Conservation (phyloP, 2,113 vertebrate genomes). For the Rhizomys pruinosus region DNA sequence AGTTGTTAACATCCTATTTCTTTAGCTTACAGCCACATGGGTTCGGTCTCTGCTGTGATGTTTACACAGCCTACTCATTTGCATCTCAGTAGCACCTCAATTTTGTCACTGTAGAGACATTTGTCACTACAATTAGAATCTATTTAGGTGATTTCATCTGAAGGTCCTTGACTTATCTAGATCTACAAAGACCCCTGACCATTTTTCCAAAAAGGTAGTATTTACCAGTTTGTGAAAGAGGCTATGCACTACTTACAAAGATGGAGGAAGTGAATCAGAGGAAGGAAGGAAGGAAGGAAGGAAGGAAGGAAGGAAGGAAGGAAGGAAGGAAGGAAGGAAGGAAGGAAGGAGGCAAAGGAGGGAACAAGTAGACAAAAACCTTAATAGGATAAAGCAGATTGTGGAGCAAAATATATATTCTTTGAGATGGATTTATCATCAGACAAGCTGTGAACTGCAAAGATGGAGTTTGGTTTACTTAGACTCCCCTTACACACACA, state of each 20-base stretch:
- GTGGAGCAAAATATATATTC: no score
- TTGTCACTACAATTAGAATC: not conserved
- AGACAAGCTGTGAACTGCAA: no score
- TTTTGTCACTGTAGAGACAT: not conserved
- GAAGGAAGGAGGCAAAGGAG: not conserved
- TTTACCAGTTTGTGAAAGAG: not conserved
- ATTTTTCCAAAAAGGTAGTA: not conserved
- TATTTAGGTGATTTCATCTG: not conserved
- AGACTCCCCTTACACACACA: no score
- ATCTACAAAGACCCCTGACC: not conserved
- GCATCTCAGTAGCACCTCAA: not conserved
- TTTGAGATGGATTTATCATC: no score
- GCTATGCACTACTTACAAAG: not conserved
- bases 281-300: no score
- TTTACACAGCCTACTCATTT: not conserved
- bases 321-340: no score
- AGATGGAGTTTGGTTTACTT: no score
- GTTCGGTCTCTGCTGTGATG: not conserved
- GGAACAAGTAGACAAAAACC: no score
- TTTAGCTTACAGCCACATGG: not conserved
- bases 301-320: rapidly evolving
- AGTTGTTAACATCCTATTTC: not conserved
- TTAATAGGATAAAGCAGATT: not conserved
- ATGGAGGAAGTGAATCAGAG: no score
- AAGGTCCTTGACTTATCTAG: not conserved